These are phyloP conservation scores for Tenualosa ilisha DNA, from an alignment of 2,797 vertebrate species.

Conservation along the genomic window DNA sequence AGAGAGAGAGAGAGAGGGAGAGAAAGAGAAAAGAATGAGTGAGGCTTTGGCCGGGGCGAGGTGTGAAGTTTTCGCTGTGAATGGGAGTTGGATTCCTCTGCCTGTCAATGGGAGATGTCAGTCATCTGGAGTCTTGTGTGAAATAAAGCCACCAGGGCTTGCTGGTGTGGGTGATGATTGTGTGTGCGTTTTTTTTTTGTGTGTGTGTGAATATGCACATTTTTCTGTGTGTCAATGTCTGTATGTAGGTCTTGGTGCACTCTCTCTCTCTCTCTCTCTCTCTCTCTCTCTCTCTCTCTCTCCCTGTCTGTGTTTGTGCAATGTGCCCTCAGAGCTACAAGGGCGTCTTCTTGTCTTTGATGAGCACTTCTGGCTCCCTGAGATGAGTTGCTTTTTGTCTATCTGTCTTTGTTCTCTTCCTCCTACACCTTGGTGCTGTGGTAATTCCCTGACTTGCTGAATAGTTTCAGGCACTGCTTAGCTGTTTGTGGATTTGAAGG, in stretches of 20 bases:
- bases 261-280: neutral
- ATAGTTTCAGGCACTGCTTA: neutral
- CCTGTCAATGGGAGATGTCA: neutral
- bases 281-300: neutral
- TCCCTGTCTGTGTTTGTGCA: neutral
- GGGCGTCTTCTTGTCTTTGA: neutral
- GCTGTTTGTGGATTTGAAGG: neutral
- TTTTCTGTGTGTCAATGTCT: neutral
- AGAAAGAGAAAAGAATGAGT: neutral
- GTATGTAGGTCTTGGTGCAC: neutral
- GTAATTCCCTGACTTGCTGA: neutral
- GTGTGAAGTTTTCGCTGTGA: neutral
- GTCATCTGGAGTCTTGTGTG: neutral
- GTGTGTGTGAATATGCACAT: neutral
- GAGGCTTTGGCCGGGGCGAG: neutral
- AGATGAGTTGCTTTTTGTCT: neutral
- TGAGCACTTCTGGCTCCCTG: conserved; percentile 4
- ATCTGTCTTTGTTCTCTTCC: neutral
- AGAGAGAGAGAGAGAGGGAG: too few relatives aligned
- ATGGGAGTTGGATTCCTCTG: neutral
- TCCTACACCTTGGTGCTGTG: neutral
- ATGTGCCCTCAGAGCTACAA: neutral
- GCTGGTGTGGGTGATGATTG: neutral
- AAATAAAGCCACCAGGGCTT: neutral
- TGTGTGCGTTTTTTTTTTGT: too few relatives aligned